Conservation (phyloP, 2,888 invertebrate genomes). For the Archips crataeganus region DNA sequence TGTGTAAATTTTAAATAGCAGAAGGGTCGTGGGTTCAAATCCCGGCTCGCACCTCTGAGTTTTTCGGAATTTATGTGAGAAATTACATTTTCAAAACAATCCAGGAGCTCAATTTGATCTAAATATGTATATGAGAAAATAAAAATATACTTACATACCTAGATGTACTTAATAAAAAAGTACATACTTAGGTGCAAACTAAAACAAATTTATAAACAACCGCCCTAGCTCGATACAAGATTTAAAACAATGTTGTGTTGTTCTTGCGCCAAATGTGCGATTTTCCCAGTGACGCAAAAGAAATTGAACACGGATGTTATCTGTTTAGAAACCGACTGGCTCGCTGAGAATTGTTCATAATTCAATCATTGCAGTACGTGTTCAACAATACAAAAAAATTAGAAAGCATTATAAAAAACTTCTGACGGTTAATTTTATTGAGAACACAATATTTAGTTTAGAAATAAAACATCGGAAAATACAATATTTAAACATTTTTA, state of each 20-base stretch:
- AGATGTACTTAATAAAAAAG: no score
- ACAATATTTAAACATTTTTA: background rate
- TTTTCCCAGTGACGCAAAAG: background rate
- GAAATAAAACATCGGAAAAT: background rate
- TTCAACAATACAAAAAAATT: background rate
- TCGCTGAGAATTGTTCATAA: background rate
- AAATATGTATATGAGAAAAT: no score
- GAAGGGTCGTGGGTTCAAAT: no score
- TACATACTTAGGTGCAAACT: no score
- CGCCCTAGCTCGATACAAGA: background rate
- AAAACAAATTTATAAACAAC: background rate
- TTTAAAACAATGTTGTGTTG: background rate
- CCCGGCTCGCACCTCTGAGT: no score
- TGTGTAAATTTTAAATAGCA: no score
- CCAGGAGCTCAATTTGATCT: no score
- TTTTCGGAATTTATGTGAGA: no score
- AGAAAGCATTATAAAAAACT: background rate
- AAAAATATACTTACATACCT: no score
- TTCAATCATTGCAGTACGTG: background rate
- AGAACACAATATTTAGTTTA: background rate
- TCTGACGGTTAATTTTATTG: background rate
- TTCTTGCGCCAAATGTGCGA: background rate
- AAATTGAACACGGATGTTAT: background rate
- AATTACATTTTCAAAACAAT: no score
- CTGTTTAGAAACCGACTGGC: background rate